Conservation (phyloP, 2,113 vertebrate genomes). For the Mesitornis unicolor region DNA sequence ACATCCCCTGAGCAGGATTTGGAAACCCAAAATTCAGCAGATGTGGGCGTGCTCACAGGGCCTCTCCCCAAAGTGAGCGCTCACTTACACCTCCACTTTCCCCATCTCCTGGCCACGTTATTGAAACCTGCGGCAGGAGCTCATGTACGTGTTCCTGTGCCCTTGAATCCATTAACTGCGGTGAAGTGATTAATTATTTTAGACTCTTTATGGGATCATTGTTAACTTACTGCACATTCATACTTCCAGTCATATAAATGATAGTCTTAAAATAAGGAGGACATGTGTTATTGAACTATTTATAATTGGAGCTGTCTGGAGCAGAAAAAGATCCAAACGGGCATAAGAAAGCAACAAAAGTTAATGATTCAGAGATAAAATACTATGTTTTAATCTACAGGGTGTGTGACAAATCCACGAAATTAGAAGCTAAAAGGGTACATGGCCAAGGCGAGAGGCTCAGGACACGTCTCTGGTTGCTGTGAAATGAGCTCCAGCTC, state of each 20-base stretch:
- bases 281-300: slow-evolving; percentile 75
- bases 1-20: background rate
- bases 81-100: background rate
- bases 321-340: slow-evolving; percentile 46
- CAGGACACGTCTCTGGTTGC: background rate
- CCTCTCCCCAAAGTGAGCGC: background rate
- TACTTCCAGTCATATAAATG: slow-evolving; percentile 68
- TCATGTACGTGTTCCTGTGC: background rate
- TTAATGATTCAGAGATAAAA: slow-evolving; percentile 69
- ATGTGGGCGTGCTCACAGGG: fast-evolving
- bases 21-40: background rate
- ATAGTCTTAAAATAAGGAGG: slow-evolving; percentile 67
- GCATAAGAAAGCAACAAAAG: slow-evolving; percentile 58
- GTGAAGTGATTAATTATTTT: slow-evolving; percentile 74
- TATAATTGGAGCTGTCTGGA: slow-evolving; percentile 67
- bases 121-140: background rate
- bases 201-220: slow-evolving; percentile 67
- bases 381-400: slow-evolving; percentile 57
- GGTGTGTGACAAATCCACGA: slow-evolving; percentile 31
- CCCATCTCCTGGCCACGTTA: background rate
- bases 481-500: background rate
- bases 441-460: background rate
- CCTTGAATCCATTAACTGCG: slow-evolving; percentile 73
- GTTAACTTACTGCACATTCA: slow-evolving; percentile 70
- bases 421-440: slow-evolving; percentile 18